Evolutionary conservation across 2,888 invertebrate species (phyloP).

Genomic region (Macropis europaea): DNA sequence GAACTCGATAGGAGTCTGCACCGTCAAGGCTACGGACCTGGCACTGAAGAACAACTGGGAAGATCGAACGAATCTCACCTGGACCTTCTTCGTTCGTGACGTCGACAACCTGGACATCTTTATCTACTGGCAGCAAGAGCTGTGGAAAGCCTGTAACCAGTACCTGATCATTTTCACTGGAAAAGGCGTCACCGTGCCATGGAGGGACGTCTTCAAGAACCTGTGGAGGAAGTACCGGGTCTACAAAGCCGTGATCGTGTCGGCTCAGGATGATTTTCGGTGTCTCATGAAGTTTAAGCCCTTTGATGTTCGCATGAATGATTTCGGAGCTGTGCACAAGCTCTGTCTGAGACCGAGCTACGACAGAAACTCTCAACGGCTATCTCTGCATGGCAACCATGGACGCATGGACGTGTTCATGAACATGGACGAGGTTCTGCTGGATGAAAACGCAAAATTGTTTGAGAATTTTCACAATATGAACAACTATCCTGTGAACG

Average conservation of each 20-base stretch:
- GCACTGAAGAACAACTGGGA: slow-evolving; percentile 3
- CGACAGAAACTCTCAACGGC: no score
- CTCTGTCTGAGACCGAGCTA: slow-evolving; percentile 31
- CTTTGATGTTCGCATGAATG: slow-evolving; percentile 18
- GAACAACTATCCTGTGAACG: slow-evolving; percentile 42
- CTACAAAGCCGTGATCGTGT: slow-evolving; percentile 29
- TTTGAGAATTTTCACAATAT: slow-evolving; percentile 50
- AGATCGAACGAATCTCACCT: slow-evolving; percentile 40
- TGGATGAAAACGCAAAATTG: not conserved
- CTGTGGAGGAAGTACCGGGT: slow-evolving; percentile 59
- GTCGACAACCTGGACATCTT: slow-evolving; percentile 24
- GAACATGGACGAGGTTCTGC: not conserved
- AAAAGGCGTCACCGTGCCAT: not conserved
- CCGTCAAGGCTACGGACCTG: slow-evolving; percentile 26
- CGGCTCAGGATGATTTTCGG: slow-evolving; percentile 51
- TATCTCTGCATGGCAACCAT: no score
- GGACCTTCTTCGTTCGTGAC: slow-evolving; percentile 55
- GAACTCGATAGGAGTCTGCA: slow-evolving; percentile 38
- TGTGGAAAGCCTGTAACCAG: slow-evolving; percentile 53
- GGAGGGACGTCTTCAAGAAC: slow-evolving; percentile 33
- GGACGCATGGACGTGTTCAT: no score
- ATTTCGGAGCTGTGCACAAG: slow-evolving; percentile 45
- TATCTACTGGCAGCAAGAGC: slow-evolving; percentile 21
- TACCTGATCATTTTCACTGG: slow-evolving; percentile 53
- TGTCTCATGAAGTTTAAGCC: slow-evolving; percentile 60